Evolutionary conservation across 2,113 vertebrate genomes (phyloP).

Genomic region (Pseudonaja textilis): DNA sequence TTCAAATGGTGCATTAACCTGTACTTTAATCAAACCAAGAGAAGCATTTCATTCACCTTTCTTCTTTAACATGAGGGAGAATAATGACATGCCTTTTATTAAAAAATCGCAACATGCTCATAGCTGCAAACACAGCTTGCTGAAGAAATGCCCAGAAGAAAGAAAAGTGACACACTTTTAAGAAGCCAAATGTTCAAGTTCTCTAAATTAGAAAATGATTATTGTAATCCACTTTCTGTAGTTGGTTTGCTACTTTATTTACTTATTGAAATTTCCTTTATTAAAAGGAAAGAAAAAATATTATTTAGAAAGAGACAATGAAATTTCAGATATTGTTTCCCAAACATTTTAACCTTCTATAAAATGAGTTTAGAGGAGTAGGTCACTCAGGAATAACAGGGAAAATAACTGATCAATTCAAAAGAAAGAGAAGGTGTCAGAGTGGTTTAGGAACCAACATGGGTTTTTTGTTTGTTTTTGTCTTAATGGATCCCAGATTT

Average conservation of each 20-base stretch:
- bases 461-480: neutral
- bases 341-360: neutral
- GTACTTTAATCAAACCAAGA: constrained; percentile 24
- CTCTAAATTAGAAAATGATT: neutral
- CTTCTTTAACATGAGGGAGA: neutral
- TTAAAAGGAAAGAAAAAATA: neutral
- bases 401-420: neutral
- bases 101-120: neutral
- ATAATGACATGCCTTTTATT: constrained; percentile 13
- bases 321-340: neutral
- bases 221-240: neutral
- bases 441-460: neutral
- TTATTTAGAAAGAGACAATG: neutral
- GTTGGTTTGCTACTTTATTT: neutral
- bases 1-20: constrained; percentile 22
- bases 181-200: constrained; percentile 14
- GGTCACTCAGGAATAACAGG: neutral
- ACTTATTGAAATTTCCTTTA: neutral
- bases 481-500: neutral
- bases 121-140: neutral
- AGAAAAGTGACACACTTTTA: neutral
- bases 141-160: constrained; percentile 13
- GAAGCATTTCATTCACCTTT: neutral
- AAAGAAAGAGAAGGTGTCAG: neutral
- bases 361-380: neutral